Base-by-base conservation (phyloP, 2,797 vertebrate genomes). In the Lophotriccus pileatus region DNA sequence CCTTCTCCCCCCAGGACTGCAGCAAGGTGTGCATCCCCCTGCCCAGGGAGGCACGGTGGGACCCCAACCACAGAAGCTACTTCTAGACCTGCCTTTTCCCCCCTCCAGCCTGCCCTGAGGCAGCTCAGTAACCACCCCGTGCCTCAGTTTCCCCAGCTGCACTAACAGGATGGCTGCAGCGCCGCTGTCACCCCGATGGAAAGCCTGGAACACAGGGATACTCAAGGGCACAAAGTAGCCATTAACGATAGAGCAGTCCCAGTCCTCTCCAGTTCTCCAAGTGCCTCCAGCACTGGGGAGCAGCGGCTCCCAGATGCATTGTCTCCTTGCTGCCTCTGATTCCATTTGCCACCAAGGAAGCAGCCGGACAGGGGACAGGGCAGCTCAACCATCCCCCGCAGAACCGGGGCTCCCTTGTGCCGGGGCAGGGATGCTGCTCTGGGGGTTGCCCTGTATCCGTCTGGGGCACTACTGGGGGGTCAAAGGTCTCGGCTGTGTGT, bases 81-180 rank as follows among this genome's bases (percentile, higher is more conserved):
- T 27, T 23, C 41, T 2, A n/a, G 25, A 41, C 39, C 67, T 79
- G 41, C 32, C 43, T 53, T 53, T 41, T 30, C 46, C 27, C 41
- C 13, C 36, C 10, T 52, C 17, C 80, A 20, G 20, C 11, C 75
- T 36, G n/a, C 46, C 59, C 46, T 3, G 1, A 12, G 23, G 46
- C 53, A 25, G 30, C 30, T 46, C 79, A 19, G 0, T 4, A 13
- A 63, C 25, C 21, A 7, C 12, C 11, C 32, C 17, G 27, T 73
- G 85, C 91, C 95, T 95, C 95, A 94, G 82, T 93, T 89, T 94
- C 92, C 85, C 85, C 76, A n/a, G n/a, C 56, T 39, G 43, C n/a
- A 15, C 56, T 47, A 66, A 53, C 1, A 7, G 84, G 49, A 18
- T 55, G 79, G 52, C 85, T 70, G 73, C 80, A 69, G 62, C 7